These are phyloP conservation scores for Danio kyathit DNA, from an alignment of 2,797 vertebrate species.

Conservation along the genomic window DNA sequence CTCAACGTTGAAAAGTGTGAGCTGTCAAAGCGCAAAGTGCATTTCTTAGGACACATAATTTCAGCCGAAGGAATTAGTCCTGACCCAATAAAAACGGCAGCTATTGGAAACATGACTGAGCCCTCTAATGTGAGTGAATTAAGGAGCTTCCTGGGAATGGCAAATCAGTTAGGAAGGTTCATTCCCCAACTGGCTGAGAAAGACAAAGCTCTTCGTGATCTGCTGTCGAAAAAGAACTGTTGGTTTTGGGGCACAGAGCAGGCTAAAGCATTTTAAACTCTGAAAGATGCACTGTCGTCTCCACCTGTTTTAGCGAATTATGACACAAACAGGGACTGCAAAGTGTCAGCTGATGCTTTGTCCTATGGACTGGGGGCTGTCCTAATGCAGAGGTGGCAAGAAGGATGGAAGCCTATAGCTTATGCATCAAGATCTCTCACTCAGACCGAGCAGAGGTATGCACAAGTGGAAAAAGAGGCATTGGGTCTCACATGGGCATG, in stretches of 20 bases:
- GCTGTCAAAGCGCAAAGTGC: too few species aligned
- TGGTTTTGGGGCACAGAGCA: constrained; percentile 26
- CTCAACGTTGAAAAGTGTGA: too few species aligned
- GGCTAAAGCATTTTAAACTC: too few species aligned
- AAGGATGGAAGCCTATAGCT: not conserved
- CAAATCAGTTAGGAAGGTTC: too few species aligned
- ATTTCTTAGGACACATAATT: too few species aligned
- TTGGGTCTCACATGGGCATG: constrained; percentile 17
- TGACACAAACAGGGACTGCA: too few species aligned
- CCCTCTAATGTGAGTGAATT: too few species aligned
- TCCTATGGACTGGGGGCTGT: not conserved
- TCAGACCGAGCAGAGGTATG: not conserved
- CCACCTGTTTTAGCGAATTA: too few species aligned
- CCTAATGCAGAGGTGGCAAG: not conserved
- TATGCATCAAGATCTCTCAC: not conserved
- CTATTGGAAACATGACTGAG: not conserved
- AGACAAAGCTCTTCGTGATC: constrained; percentile 5
- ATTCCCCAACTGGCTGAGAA: too few species aligned
- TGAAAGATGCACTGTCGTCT: too few species aligned
- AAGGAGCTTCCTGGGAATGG: too few species aligned
- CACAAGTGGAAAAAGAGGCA: constrained; percentile 10
- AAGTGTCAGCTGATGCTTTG: not conserved
- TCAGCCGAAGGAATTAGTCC: not conserved
- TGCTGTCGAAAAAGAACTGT: constrained; percentile 28
- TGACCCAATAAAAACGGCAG: constrained; percentile 8